A percentile compares a stretch with the other conserved stretches of the same genome.
Conservation (phyloP, 2,113 vertebrate genomes). For the Ameiurus melas region DNA sequence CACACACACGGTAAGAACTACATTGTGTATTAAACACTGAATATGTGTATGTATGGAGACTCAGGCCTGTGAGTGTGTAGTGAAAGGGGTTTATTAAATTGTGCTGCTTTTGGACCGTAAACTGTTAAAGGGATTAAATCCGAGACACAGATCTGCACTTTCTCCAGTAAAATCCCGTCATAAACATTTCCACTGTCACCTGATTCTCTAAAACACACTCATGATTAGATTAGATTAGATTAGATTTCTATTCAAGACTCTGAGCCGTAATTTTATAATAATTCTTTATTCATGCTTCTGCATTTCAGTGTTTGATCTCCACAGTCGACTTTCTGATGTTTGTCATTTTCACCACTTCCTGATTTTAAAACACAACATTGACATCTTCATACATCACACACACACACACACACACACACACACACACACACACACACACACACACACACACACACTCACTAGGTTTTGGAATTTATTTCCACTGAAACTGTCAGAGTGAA, state of each 20-base stretch:
- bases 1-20: background rate
- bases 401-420: background rate
- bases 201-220: background rate
- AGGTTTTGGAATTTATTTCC: background rate
- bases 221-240: background rate
- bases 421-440: background rate
- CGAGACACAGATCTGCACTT: background rate
- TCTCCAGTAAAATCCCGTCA: background rate
- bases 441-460: background rate
- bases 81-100: too few species aligned
- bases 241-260: background rate
- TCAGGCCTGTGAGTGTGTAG: background rate
- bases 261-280: background rate
- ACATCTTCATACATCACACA: background rate
- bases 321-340: background rate
- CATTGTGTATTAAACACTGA: background rate
- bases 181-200: background rate
- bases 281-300: background rate
- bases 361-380: background rate
- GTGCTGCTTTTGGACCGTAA: background rate
- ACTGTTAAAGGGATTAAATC: background rate
- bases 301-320: background rate
- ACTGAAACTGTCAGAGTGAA: background rate
- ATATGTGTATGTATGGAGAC: background rate
- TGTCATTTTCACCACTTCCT: background rate